Conservation (phyloP, 2,113 vertebrate species). For the Carettochelys insculpta region DNA sequence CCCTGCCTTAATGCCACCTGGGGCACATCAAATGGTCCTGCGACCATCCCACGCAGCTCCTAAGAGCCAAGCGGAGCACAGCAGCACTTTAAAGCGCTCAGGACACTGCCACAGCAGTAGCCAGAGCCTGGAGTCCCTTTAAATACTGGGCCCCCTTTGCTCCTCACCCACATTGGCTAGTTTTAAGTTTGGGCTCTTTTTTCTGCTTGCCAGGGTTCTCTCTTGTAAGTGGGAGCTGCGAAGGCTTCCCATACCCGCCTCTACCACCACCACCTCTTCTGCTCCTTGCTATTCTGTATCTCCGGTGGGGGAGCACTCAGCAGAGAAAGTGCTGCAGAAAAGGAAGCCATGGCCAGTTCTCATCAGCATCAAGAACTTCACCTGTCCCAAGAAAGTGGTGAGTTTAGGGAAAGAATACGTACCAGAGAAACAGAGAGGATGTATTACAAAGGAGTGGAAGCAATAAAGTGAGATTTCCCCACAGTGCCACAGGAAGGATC, state of each 20-base stretch:
- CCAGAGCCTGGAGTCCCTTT: too few species aligned
- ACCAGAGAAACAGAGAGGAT: background rate
- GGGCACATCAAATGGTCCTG: too few species aligned
- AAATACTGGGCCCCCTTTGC: too few species aligned
- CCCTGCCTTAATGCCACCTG: too few species aligned
- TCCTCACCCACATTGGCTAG: too few species aligned
- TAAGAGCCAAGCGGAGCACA: too few species aligned
- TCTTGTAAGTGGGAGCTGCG: background rate
- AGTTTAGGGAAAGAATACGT: background rate
- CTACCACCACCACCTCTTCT: too few species aligned
- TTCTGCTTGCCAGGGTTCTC: background rate
- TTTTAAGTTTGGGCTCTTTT: background rate
- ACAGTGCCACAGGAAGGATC: background rate
- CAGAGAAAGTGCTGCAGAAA: background rate
- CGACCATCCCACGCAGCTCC: too few species aligned
- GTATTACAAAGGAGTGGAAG: background rate
- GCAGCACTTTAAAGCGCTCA: too few species aligned
- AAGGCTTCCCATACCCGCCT: background rate
- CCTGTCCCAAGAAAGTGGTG: background rate
- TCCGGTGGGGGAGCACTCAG: fast-evolving
- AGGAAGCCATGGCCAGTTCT: background rate
- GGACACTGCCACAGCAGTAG: too few species aligned
- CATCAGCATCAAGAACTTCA: background rate
- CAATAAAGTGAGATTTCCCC: background rate
- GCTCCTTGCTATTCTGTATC: background rate